Percentiles rank a stretch among this genome's conserved stretches.
phyloP scores from a whole-genome alignment of 2,888 invertebrate genomes.

The Chrysina gloriosa region DNA sequence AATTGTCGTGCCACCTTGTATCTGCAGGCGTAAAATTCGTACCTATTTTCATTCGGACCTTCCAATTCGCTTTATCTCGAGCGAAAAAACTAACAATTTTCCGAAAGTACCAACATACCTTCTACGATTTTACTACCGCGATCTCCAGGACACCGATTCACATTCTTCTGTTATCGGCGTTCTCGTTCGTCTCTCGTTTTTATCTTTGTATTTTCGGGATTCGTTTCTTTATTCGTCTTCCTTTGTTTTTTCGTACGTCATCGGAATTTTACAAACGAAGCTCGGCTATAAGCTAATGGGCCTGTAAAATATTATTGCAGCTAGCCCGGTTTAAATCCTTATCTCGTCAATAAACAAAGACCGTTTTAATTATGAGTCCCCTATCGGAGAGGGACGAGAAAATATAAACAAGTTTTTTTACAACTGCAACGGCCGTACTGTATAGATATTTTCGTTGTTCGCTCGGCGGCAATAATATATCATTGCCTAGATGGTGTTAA shows the following conservation, averaged over 20 bases:
- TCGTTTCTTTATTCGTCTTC: neutral
- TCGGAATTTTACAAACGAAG: slow-evolving; percentile 51
- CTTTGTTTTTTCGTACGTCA: slow-evolving; percentile 10
- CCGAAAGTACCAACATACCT: slow-evolving; percentile 4
- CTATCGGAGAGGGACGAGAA: slow-evolving; percentile 46
- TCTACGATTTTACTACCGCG: slow-evolving; percentile 21
- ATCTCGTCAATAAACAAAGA: slow-evolving; percentile 58
- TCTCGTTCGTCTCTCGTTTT: neutral
- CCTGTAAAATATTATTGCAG: slow-evolving; percentile 55
- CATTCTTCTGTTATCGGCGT: slow-evolving; percentile 26
- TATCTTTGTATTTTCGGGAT: neutral
- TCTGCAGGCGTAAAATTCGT: neutral
- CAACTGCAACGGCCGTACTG: slow-evolving; percentile 50
- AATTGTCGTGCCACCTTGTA: neutral
- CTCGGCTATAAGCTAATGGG: slow-evolving; percentile 54
- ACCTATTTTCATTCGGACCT: neutral
- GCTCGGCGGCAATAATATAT: slow-evolving; percentile 49
- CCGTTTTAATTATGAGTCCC: slow-evolving; percentile 57
- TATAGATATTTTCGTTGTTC: slow-evolving; percentile 51
- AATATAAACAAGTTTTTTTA: slow-evolving; percentile 52
- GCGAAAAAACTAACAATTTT: neutral
- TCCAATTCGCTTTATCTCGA: neutral
- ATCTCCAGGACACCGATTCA: slow-evolving; percentile 16
- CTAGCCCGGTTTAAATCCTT: slow-evolving; percentile 52
- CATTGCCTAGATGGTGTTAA: slow-evolving; percentile 52